Evolutionary conservation across 1,140 invertebrate genomes (phyloP).

Genomic region (Dendrolimus punctatus): DNA sequence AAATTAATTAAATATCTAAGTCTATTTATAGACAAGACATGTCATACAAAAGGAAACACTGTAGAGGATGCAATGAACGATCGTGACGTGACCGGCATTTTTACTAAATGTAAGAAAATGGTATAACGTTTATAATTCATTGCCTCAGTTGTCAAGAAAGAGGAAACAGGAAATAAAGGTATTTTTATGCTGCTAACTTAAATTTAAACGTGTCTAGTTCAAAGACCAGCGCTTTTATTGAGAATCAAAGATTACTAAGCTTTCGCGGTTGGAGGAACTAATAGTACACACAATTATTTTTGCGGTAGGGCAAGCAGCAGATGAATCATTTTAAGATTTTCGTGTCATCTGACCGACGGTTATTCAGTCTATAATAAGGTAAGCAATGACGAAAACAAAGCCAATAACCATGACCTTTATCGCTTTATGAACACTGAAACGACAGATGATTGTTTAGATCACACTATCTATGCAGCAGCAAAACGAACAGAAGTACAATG

Average conservation of each 20-base stretch:
- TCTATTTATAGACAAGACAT: constrained; percentile 7
- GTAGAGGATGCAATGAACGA: constrained; percentile 11
- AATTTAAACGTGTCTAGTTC: neutral
- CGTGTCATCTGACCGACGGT: constrained; percentile 25
- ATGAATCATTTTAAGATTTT: constrained; percentile 41
- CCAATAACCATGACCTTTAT: neutral
- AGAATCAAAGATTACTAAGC: constrained; percentile 29
- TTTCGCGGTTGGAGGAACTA: constrained; percentile 52
- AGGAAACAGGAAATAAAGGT: constrained; percentile 18
- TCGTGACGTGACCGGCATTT: constrained; percentile 17
- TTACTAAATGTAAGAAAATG: neutral
- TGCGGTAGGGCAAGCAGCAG: constrained; percentile 46
- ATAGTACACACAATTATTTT: constrained; percentile 48
- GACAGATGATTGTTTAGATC: constrained; percentile 2
- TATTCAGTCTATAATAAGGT: constrained; percentile 15
- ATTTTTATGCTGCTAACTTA: no score
- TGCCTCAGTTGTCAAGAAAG: constrained; percentile 7
- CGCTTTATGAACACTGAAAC: constrained; percentile 3
- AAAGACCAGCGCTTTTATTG: constrained; percentile 28
- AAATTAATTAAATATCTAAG: constrained; percentile 11
- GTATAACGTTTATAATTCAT: constrained; percentile 10
- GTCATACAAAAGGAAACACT: constrained; percentile 3
- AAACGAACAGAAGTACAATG: constrained; percentile 4
- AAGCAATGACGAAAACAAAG: neutral
- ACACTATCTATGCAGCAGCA: constrained; percentile 1